A percentile compares a stretch with the other conserved stretches of the same genome.
Conservation (phyloP, 2,888 invertebrate species). For the Acrobasis repandana region DNA sequence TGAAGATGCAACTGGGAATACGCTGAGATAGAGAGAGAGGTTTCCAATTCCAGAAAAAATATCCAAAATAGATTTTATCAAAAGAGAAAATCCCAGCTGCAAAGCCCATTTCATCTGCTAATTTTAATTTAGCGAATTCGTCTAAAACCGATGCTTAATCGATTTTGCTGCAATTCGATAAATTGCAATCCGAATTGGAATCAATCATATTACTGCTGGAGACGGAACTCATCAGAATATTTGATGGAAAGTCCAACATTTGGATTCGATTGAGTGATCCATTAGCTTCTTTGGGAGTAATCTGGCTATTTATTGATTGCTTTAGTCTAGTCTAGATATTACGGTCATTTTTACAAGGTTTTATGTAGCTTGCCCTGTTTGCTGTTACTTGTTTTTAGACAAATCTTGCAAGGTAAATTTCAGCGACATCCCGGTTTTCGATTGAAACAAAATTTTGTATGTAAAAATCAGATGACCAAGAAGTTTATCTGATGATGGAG, state of each 20-base stretch:
- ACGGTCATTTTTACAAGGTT: too few species aligned
- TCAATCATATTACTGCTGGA: constrained; percentile 21
- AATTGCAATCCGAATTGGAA: constrained; percentile 17
- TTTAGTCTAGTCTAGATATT: constrained; percentile 11
- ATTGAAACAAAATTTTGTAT: too few species aligned
- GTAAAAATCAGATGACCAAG: too few species aligned
- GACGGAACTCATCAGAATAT: constrained; percentile 22
- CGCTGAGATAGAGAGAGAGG: too few species aligned
- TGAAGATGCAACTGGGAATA: too few species aligned
- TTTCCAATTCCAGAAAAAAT: too few species aligned
- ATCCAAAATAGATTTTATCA: not conserved
- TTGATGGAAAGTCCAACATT: constrained; percentile 17
- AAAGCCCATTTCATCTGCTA: constrained; percentile 4
- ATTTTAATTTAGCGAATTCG: constrained; percentile 12
- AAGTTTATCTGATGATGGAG: too few species aligned
- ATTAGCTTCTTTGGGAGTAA: constrained; percentile 7
- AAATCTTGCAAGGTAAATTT: too few species aligned
- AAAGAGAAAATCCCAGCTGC: not conserved
- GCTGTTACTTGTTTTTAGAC: too few species aligned
- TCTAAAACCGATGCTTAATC: constrained; percentile 15
- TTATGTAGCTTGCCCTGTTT: not conserved
- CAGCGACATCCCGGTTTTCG: too few species aligned
- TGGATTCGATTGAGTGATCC: constrained; percentile 2
- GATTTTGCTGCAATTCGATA: constrained; percentile 18
- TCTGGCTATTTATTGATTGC: constrained; percentile 10